phyloP scores from a whole-genome alignment of 2,888 invertebrate species.

The Sipunculus nudus region DNA sequence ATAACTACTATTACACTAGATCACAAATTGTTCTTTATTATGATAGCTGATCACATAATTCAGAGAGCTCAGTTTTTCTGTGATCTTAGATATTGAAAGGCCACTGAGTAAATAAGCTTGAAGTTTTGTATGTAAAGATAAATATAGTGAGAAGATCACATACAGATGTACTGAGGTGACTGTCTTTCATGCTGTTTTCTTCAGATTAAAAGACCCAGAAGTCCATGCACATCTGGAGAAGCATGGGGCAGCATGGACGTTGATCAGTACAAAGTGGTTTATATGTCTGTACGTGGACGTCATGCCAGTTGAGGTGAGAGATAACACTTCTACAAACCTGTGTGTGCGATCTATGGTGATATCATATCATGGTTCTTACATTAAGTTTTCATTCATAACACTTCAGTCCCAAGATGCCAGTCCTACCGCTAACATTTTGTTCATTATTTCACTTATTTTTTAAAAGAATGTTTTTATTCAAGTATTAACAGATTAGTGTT shows the following conservation, averaged over 20 bases:
- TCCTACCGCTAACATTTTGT: no score
- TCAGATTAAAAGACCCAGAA: constrained; percentile 80
- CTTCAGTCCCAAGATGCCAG: no score
- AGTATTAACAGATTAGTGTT: no score
- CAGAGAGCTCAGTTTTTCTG: not conserved
- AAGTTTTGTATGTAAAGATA: not conserved
- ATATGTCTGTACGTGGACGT: constrained; percentile 94
- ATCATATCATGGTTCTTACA: not conserved
- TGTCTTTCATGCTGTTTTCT: not conserved
- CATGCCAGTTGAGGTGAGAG: constrained; percentile 82
- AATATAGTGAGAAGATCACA: not conserved
- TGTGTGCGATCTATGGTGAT: not conserved
- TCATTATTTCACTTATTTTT: no score
- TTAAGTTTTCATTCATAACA: no score
- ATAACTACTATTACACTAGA: no score
- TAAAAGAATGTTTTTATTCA: no score
- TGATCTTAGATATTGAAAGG: not conserved
- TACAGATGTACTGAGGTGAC: not conserved
- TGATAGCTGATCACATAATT: not conserved
- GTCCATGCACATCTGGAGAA: constrained; percentile 83
- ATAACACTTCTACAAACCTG: not conserved
- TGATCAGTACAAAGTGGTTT: constrained; percentile 95
- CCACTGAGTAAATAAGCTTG: not conserved
- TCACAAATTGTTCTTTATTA: no score
- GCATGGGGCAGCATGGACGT: constrained; percentile 87